A percentile compares a stretch with the other conserved stretches of the same genome.
phyloP scores from a whole-genome alignment of 64 coral and sea anemone genomes.

The Montipora cactus region DNA sequence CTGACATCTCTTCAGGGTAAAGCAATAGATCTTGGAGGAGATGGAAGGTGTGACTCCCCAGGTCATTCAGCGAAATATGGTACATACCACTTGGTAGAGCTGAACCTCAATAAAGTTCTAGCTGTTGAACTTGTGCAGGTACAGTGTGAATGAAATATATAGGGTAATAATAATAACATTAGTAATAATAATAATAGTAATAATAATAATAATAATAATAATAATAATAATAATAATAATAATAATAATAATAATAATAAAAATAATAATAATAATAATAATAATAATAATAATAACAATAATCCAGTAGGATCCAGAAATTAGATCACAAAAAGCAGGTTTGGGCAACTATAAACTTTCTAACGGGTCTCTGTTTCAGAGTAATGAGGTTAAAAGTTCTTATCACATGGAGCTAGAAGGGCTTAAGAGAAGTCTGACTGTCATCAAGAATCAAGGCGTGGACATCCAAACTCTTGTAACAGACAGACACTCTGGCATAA shows the following conservation, averaged over 20 bases:
- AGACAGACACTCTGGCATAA: slow-evolving; percentile 35
- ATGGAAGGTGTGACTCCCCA: slow-evolving; percentile 63
- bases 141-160: not conserved
- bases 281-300: too few species aligned
- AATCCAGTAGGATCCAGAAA: not conserved
- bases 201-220: too few species aligned
- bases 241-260: too few species aligned
- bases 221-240: not conserved
- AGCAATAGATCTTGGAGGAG: slow-evolving; percentile 33
- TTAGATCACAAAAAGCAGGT: not conserved
- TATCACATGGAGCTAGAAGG: slow-evolving; percentile 76
- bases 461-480: slow-evolving; percentile 29
- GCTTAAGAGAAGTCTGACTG: slow-evolving; percentile 50
- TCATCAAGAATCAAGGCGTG: slow-evolving; percentile 33
- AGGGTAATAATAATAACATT: not conserved
- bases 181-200: too few species aligned
- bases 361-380: not conserved
- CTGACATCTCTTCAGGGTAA: slow-evolving; percentile 40
- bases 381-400: slow-evolving; percentile 59
- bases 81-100: slow-evolving; percentile 32
- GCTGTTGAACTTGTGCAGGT: slow-evolving; percentile 66
- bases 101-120: slow-evolving; percentile 47
- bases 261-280: too few species aligned
- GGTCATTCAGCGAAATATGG: slow-evolving; percentile 50
- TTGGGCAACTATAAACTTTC: not conserved